These are phyloP conservation scores for Todiramphus saurophagus DNA, from an alignment of 2,113 vertebrate species.

Conservation along the genomic window DNA sequence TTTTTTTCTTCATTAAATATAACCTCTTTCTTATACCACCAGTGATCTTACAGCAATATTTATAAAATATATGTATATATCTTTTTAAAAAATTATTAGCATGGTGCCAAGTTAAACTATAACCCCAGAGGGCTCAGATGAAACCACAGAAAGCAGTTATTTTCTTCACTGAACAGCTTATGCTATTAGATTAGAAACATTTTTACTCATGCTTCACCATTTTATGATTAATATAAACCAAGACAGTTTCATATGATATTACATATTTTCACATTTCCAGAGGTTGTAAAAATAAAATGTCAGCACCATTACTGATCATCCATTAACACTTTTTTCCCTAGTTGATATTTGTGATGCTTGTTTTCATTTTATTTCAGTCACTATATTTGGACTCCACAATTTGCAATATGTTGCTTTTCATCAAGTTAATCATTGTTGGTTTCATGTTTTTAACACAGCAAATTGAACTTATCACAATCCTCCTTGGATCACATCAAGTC, in stretches of 20 bases:
- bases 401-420: constrained; percentile 23
- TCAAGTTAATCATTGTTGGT: constrained; percentile 24
- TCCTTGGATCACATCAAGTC: constrained; percentile 25
- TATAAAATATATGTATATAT: background rate
- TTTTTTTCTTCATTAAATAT: background rate
- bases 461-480: constrained; percentile 60
- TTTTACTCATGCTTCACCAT: background rate
- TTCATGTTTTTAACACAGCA: constrained; percentile 50
- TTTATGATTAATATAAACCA: background rate
- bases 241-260: background rate
- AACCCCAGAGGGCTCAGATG: background rate
- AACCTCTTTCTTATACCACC: background rate
- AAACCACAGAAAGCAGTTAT: background rate
- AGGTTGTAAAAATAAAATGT: background rate
- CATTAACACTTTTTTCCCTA: background rate
- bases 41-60: background rate
- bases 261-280: background rate
- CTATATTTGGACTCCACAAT: background rate
- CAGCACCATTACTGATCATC: background rate
- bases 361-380: background rate
- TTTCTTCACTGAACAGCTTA: constrained; percentile 15
- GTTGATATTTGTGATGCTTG: background rate
- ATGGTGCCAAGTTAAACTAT: background rate
- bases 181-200: background rate
- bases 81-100: background rate